Evolutionary conservation across 53 echinoderm and acorn worm species (phyloP).

Genomic region (Antedon mediterranea): DNA sequence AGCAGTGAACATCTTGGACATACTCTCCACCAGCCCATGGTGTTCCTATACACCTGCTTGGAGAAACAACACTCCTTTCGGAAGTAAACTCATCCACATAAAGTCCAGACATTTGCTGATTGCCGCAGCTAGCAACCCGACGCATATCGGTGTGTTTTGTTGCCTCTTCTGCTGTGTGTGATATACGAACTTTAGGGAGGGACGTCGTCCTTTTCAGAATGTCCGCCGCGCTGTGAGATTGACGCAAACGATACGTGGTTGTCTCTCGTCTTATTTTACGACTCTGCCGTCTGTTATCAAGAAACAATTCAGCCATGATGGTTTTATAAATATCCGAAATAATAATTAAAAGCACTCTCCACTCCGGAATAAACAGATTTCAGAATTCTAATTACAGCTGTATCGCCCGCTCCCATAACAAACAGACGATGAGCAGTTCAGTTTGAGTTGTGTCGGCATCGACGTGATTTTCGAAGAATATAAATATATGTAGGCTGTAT

Average conservation of each 20-base stretch:
- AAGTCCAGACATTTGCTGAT: not conserved
- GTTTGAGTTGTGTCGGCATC: too few relatives aligned
- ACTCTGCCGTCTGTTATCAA: not conserved
- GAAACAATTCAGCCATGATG: not conserved
- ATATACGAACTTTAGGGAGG: not conserved
- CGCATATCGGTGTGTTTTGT: not conserved
- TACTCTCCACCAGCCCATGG: not conserved
- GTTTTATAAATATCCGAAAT: not conserved
- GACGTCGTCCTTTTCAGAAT: not conserved
- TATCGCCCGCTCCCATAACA: too few relatives aligned
- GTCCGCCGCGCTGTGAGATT: not conserved
- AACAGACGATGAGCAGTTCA: too few relatives aligned
- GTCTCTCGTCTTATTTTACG: too few relatives aligned
- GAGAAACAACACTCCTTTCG: not conserved
- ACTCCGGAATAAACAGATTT: not conserved
- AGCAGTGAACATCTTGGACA: not conserved
- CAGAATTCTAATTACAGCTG: too few relatives aligned
- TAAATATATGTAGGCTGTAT: too few relatives aligned
- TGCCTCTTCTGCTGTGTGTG: not conserved
- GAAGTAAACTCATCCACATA: not conserved
- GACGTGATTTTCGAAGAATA: too few relatives aligned
- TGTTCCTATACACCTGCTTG: not conserved
- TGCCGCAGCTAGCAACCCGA: not conserved
- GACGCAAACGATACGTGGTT: not conserved
- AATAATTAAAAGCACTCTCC: not conserved